These are phyloP conservation scores for Charina bottae DNA, from an alignment of 2,113 vertebrate genomes.

Conservation along the genomic window DNA sequence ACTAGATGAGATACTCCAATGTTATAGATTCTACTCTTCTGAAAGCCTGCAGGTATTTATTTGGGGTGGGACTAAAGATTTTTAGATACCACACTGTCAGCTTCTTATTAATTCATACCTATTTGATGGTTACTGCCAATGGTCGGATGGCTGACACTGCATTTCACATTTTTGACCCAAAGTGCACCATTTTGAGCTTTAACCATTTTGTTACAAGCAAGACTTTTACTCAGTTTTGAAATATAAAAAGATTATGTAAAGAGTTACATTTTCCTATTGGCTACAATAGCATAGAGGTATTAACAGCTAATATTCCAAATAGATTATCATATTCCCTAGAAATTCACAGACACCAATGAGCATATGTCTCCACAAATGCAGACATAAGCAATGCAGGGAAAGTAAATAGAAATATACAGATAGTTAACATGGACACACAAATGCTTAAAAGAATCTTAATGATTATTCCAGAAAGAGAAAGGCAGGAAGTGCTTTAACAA, in stretches of 20 bases:
- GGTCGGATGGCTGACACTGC: neutral
- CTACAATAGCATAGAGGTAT: constrained; percentile 38
- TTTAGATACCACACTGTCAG: neutral
- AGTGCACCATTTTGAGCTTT: neutral
- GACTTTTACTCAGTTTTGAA: constrained; percentile 17
- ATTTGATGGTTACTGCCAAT: neutral
- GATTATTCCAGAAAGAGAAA: constrained; percentile 63
- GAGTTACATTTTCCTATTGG: constrained; percentile 39
- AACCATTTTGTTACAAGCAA: neutral
- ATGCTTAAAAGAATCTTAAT: constrained; percentile 31
- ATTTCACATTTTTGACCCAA: constrained; percentile 5
- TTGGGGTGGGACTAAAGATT: neutral
- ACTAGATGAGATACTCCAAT: neutral
- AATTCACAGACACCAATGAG: constrained; percentile 38
- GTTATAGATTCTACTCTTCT: neutral
- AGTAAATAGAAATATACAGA: neutral
- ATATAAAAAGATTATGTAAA: constrained; percentile 49
- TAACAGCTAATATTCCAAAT: constrained; percentile 54
- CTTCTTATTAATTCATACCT: neutral
- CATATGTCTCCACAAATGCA: constrained; percentile 50
- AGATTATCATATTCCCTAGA: constrained; percentile 56
- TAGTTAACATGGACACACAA: constrained; percentile 55
- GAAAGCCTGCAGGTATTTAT: neutral
- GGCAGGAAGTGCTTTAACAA: constrained; percentile 64
- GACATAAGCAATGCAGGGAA: constrained; percentile 36